A percentile compares a stretch with the other conserved stretches of the same genome.
phyloP scores from a whole-genome alignment of 2,888 invertebrate genomes.

The Tryphoninae sp. region DNA sequence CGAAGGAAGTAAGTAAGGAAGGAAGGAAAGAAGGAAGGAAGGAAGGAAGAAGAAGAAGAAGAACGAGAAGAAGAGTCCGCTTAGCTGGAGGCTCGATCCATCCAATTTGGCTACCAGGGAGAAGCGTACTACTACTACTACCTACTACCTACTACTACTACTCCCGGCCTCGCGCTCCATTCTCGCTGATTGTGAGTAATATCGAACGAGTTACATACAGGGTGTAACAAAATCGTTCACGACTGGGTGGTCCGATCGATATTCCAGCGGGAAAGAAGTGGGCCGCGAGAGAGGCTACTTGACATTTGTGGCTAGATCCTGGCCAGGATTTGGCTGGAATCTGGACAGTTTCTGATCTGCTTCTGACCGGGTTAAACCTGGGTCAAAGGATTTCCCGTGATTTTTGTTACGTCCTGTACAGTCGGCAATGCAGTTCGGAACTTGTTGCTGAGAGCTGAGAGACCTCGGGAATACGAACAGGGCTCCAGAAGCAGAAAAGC shows the following conservation, averaged over 20 bases:
- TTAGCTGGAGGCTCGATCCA: constrained; percentile 53
- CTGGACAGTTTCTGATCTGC: no score
- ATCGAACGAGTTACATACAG: constrained; percentile 55
- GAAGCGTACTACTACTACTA: constrained; percentile 27
- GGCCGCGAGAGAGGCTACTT: no score
- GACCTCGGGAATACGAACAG: constrained; percentile 48
- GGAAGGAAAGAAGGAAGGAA: constrained; percentile 29
- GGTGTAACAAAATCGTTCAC: constrained; percentile 31
- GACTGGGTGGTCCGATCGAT: no score
- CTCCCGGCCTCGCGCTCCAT: constrained; percentile 32
- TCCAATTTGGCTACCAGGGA: constrained; percentile 63
- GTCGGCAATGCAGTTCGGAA: constrained; percentile 26
- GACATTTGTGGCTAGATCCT: no score
- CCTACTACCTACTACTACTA: no score
- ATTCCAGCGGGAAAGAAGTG: no score
- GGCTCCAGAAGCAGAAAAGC: constrained; percentile 48
- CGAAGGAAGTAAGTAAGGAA: constrained; percentile 5
- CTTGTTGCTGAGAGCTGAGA: constrained; percentile 45
- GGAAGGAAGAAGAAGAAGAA: constrained; percentile 25
- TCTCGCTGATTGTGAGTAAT: constrained; percentile 60
- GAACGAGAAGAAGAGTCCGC: constrained; percentile 44
- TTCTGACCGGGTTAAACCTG: no score
- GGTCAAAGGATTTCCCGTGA: background rate
- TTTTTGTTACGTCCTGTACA: constrained; percentile 58
- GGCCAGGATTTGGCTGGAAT: no score